These are phyloP conservation scores for Amphipyra berbera DNA, from an alignment of 2,888 invertebrate species.

Conservation along the genomic window DNA sequence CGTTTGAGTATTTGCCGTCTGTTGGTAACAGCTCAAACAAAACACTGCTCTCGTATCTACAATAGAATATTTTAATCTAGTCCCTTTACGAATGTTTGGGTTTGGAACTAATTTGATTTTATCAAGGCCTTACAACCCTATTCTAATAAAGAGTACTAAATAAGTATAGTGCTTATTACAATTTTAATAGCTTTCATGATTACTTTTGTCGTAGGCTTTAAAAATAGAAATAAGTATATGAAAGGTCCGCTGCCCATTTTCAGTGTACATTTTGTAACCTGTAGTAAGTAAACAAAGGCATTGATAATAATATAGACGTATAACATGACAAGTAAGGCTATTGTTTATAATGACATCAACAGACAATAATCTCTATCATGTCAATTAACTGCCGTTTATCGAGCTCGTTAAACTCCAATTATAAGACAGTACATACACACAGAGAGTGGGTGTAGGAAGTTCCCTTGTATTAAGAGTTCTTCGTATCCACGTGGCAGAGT, in stretches of 20 bases:
- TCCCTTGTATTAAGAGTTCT: slow-evolving; percentile 1
- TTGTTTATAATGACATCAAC: slow-evolving; percentile 47
- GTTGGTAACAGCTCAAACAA: slow-evolving; percentile 26
- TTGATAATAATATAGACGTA: slow-evolving; percentile 6
- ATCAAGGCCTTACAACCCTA: neutral
- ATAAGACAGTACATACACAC: slow-evolving; percentile 17
- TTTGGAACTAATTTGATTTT: slow-evolving; percentile 28
- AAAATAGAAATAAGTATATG: slow-evolving; percentile 2
- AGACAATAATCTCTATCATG: slow-evolving; percentile 43
- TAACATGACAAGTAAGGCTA: slow-evolving; percentile 3
- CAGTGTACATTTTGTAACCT: neutral
- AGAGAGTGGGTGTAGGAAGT: slow-evolving; percentile 12
- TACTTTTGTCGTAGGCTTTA: slow-evolving; percentile 1
- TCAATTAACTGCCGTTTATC: slow-evolving; percentile 54
- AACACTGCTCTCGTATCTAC: slow-evolving; percentile 6
- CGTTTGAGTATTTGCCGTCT: slow-evolving; percentile 37
- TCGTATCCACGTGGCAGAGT: too few relatives aligned
- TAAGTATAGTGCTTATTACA: neutral
- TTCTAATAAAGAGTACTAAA: slow-evolving; percentile 2
- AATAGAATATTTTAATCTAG: slow-evolving; percentile 12
- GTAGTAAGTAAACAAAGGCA: too few relatives aligned
- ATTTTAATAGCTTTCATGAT: slow-evolving; percentile 15
- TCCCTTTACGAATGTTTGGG: slow-evolving; percentile 1
- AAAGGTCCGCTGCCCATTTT: neutral
- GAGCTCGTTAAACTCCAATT: slow-evolving; percentile 57